Percentiles rank a stretch among this genome's conserved stretches.
Conservation (phyloP, 2,888 invertebrate species). For the Eumerus sabulonum region DNA sequence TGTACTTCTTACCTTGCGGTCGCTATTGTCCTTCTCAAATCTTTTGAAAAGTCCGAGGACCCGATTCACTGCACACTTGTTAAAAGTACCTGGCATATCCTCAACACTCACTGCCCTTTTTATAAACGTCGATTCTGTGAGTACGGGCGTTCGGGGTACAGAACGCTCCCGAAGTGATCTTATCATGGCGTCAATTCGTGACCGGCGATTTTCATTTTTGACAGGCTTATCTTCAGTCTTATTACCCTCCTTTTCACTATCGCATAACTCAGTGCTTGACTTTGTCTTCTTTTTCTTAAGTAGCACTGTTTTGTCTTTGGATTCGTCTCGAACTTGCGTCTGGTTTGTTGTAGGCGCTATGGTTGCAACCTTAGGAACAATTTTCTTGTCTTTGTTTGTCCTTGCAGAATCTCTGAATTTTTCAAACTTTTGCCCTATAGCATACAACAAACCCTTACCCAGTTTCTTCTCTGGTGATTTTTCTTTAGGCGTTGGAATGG, state of each 20-base stretch:
- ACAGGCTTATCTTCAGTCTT: slow-evolving; percentile 70
- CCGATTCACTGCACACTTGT: slow-evolving; percentile 85
- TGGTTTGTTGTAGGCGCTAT: slow-evolving; percentile 71
- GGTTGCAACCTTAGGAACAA: slow-evolving; percentile 33
- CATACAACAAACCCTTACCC: slow-evolving; percentile 83
- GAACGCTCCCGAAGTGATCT: slow-evolving; percentile 84
- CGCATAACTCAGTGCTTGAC: slow-evolving; percentile 61
- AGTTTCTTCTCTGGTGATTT: slow-evolving; percentile 82
- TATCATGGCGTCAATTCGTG: slow-evolving; percentile 81
- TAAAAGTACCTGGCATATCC: slow-evolving; percentile 82
- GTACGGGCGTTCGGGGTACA: slow-evolving; percentile 81
- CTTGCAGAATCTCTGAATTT: slow-evolving; percentile 82
- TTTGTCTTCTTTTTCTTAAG: slow-evolving; percentile 80
- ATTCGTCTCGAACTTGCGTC: slow-evolving; percentile 73
- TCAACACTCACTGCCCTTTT: slow-evolving; percentile 87
- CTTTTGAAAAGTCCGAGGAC: slow-evolving; percentile 89
- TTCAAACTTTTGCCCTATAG: slow-evolving; percentile 88
- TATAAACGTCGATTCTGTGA: slow-evolving; percentile 84
- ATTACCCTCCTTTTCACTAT: slow-evolving; percentile 43
- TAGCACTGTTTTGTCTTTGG: slow-evolving; percentile 77
- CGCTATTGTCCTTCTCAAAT: slow-evolving; percentile 82
- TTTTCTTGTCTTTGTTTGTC: slow-evolving; percentile 76
- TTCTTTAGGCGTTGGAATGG: slow-evolving; percentile 72
- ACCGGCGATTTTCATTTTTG: slow-evolving; percentile 76
- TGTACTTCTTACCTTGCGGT: slow-evolving; percentile 74